Base-by-base conservation (phyloP, 2,113 vertebrate genomes). In the Dicaeum eximium region DNA sequence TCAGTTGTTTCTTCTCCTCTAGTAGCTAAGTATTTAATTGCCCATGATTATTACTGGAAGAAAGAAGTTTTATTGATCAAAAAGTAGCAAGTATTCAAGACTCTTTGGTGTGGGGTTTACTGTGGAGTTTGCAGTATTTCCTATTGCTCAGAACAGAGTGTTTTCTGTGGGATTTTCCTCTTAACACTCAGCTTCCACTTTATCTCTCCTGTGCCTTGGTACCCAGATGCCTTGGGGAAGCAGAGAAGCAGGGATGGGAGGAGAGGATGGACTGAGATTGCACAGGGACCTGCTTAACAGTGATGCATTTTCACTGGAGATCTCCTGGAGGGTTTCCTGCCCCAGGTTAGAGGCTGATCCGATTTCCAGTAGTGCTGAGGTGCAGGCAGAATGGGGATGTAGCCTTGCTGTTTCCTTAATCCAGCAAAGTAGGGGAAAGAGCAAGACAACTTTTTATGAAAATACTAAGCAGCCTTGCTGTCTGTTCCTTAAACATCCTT, bases 311-410 rank as follows among this genome's bases (percentile, higher is more conserved):
- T 45, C 48, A 23, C 30, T 1, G 33, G 33, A 4, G 28, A 3
- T 35, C 31, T 82, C 66, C 81, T 15, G n/a, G 37, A 64, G 50
- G 45, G 44, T 42, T 81, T 65, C 57, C 71, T 83, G 75, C 85
- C 50, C 24, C 27, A 2, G 15, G 12, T 25, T 51, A 14, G 23
- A 50, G 71, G 11, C 60, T 22, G 81, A 30, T 58, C 30, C 6
- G 10, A 7, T 42, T 81, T 78, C 42, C 61, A 1, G 0, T 3
- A 44, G 19, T 0, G 3, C 71, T 62, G 71, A 65, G 58, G 42
- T 27, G 33, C 30, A 13, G 20, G 14, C 74, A 45, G 42, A 7
- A 3, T 58, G 65, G 45, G 75, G 25, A 33, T 72, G 50, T 9
- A n/a, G 69, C 38, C 19, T 51, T 77, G 38, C 33, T 78, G 9